Evolutionary conservation across 30 jellyfish, hydroid and myxozoan genomes (phyloP), one percentile per base, ranked within the genome.

Genomic region (Hydractinia symbiolongicarpus): DNA sequence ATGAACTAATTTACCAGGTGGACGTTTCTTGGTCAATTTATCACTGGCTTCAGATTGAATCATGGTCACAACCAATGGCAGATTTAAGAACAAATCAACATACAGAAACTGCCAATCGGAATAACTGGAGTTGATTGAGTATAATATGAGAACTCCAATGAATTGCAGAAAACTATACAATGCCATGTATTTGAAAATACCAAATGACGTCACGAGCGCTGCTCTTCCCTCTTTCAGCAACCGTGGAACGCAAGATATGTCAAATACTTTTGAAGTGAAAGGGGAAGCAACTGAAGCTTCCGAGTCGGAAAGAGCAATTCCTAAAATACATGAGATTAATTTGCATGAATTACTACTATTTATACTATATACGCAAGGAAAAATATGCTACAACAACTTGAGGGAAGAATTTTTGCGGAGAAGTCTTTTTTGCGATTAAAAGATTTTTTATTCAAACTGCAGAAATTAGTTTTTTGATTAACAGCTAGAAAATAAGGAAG

Each of bases 211-310:
- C 51, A 76, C 93, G 7, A 84, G 90, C 13, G 93, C 90, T 57
- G 90, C 84, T 44, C 93, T 30, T 2, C 93, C 93, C 4, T 84
- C 90, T 4, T 40, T 52, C 0, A 84, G 50, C 13, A 84, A 61
- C 17, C 54, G 67, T 14, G 91, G 93, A 8, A 74, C 74, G 77
- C 93, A 84, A 49, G 93, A 7, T 5, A 84, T 76, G 75, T 84
- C 85, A 4, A 54, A 64, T 44, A 77, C 4, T 53, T 76, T 77
- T 14, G 89, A 68, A 0, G 93, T 84, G 55, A 84, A 84, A 6
- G 93, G 93, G 0, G 93, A 85, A 0, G 74, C 93, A 9, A 84
- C 79, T 54, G 93, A 84, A 20, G 93, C 93, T 62, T 84, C 93
- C 30, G 90, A 84, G 16, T 60, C 70, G 5, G 90, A 76, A 1